Evolutionary conservation across 2,113 vertebrate genomes (phyloP), one percentile per base, ranked within the genome.

Genomic region (Oncorhynchus clarkii): DNA sequence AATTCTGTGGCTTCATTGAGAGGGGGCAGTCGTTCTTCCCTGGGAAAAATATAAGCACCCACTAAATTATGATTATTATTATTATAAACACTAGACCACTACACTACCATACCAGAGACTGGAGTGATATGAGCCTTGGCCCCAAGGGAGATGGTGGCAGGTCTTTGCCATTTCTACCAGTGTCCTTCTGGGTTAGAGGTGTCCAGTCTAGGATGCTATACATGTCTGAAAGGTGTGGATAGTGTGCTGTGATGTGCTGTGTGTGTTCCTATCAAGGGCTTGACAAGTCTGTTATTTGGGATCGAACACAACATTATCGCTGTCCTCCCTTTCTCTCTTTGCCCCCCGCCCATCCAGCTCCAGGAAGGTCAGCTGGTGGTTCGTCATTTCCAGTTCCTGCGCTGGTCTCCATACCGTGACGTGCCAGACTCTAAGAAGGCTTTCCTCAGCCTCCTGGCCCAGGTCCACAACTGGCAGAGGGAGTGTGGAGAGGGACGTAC

Each of bases 351-450:
- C 65, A 97, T 95, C 89, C 64, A 97, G 95, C 89, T 97, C 73
- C 96, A 98, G 93, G 97, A 98, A 78, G 96, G 97, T 31, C 95
- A 97, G 87, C 93, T 99, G 57, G 93, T 97, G 90, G 95, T 99
- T 66, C 94, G 93, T 26, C 97, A 99, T 59, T 99, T 99, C 90
- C 97, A 99, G 92, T 99, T 98, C 90, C 93, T 97, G 86, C 94
- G 97, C 74, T 99, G 97, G 97, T 97, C 97, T 0, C 94, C 96
- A 0, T 97, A 97, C 84, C 93, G 97, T 60, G 96, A 98, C 69
- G 95, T 95, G 0, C 97, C 97, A 0, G 96, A 98, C 91, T 98
- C 96, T 82, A 97, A 92, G 90, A 96, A 96, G 82, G 96, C 97
- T 77, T 99, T 99, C 88, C 89, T 99, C 78, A 95, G 95, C 88